Evolutionary conservation across 2,888 invertebrate species (phyloP).

Genomic region (Leptopilina drosophilae): DNA sequence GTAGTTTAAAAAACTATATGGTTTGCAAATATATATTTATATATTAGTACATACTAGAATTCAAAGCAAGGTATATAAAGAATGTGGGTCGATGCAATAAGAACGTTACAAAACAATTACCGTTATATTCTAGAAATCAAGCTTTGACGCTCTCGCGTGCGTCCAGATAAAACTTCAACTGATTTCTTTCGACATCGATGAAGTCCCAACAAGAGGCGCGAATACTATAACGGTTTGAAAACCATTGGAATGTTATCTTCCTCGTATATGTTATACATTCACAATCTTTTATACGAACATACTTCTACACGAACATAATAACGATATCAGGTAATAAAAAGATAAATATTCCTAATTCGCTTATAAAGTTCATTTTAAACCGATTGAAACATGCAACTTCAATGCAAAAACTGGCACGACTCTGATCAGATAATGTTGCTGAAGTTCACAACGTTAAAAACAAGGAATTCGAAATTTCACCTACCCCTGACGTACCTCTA

Average conservation of each 20-base stretch:
- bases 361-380: not conserved
- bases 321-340: not conserved
- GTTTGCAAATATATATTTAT: not conserved
- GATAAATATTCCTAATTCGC: not conserved
- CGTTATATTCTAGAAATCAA: slow-evolving; percentile 42
- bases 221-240: slow-evolving; percentile 32
- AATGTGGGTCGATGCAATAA: slow-evolving; percentile 38
- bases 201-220: slow-evolving; percentile 19
- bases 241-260: slow-evolving; percentile 31
- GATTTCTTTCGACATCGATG: slow-evolving; percentile 21
- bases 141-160: slow-evolving; percentile 30
- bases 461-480: too few relatives aligned
- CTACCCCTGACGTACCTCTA: too few relatives aligned
- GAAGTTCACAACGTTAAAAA: too few relatives aligned
- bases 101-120: slow-evolving; percentile 32
- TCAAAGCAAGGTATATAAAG: not conserved
- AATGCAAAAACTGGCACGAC: too few relatives aligned
- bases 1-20: too few relatives aligned
- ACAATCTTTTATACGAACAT: not conserved
- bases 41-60: slow-evolving; percentile 24
- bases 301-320: not conserved
- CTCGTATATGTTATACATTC: not conserved
- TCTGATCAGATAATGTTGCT: too few relatives aligned
- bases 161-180: slow-evolving; percentile 17
- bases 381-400: too few relatives aligned